Evolutionary conservation across 2,113 vertebrate genomes (phyloP), one percentile per base, ranked within the genome.

Genomic region (Sterna hirundo): DNA sequence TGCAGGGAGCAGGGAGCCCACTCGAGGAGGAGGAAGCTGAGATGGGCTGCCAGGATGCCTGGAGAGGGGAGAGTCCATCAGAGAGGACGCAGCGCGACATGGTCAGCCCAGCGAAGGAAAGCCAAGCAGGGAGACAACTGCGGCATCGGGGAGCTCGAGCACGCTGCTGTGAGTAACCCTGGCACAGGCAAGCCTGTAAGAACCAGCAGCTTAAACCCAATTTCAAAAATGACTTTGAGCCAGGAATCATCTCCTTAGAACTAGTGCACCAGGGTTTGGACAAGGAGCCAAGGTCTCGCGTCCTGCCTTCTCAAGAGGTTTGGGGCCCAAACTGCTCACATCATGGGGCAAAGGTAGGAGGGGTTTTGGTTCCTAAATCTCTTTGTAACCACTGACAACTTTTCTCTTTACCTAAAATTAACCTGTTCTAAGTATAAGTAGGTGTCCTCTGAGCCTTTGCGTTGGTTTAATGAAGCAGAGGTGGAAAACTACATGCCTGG

Each of bases 1-100:
- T 11, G 13, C 13, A 52, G 58, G 47, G 34, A 72, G 10, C 10
- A 49, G 58, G 49, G n/a, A 78, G 13, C 17, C 19, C 15, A 3
- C 69, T 25, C 1, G 1, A 84, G 70, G 14, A 65, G 18, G 9
- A 58, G 13, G 25, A 32, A 84, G 47, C 9, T 13, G 30, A 90
- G 15, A 52, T 5, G 13, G 42, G 47, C 52, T 87, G 71, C 36
- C 69, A 52, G 58, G 40, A 40, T 40, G 36, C 29, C 60, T 60
- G 75, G 47, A 58, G 18, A 68, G 22, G 30, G 21, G 26, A 57
- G 9, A 57, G 29, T 47, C 40, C 44, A 19, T 27, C 9, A 6
- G 38, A 87, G 77, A 68, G 52, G 30, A 34, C 4, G 3, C 0
- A 1, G 23, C 6, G 3, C 2, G 2, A 18, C 0, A 2, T 13